These are phyloP conservation scores for Dioctria rufipes DNA, from an alignment of 2,888 invertebrate genomes.

Conservation along the genomic window DNA sequence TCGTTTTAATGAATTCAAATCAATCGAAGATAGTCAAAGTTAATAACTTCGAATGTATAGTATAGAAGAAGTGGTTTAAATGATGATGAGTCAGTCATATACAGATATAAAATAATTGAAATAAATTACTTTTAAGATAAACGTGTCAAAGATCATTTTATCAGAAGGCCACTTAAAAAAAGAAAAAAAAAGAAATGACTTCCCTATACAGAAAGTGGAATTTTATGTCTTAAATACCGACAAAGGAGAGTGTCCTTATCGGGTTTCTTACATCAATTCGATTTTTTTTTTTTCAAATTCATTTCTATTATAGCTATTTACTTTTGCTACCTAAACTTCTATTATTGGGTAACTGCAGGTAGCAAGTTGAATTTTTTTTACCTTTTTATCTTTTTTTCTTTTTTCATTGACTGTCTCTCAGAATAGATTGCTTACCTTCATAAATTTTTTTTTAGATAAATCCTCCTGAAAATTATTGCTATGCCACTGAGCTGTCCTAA, in stretches of 20 bases:
- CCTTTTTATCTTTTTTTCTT: no score
- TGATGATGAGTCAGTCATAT: conserved; percentile 10
- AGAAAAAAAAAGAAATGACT: not conserved
- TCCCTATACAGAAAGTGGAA: conserved; percentile 4
- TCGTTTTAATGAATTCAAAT: no score
- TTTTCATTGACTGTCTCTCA: no score
- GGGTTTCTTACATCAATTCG: not conserved
- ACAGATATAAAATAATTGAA: conserved; percentile 17
- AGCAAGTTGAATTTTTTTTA: no score
- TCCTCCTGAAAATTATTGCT: no score
- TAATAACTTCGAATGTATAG: not conserved
- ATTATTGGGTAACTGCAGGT: no score
- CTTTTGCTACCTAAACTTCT: no score
- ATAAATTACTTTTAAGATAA: conserved; percentile 43
- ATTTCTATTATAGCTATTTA: no score
- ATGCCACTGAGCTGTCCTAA: no score
- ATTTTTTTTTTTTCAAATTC: no score
- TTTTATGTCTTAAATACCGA: conserved; percentile 25
- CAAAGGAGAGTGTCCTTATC: conserved; percentile 33
- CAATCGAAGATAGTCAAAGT: not conserved
- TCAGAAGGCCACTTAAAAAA: not conserved
- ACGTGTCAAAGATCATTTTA: conserved; percentile 28
- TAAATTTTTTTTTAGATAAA: no score
- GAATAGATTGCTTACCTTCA: no score
- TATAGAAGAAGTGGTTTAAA: conserved; percentile 16